A percentile compares a stretch with the other conserved stretches of the same genome.
Evolutionary conservation across 2,888 invertebrate genomes (phyloP).

Genomic region (Dryadula phaetusa): DNA sequence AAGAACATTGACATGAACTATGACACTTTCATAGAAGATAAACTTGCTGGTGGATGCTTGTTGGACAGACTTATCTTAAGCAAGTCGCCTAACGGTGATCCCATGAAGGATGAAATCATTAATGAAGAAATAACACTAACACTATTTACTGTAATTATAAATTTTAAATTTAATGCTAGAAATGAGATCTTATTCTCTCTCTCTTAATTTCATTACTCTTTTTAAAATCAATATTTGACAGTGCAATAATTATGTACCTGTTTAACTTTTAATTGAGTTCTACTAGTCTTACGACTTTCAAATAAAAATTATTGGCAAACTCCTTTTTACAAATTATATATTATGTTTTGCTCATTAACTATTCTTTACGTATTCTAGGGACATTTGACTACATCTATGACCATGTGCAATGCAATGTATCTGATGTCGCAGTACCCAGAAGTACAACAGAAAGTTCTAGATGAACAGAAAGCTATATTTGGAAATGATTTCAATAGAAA

Average conservation of each 20-base stretch:
- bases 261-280: too few species aligned
- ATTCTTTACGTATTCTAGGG: slow-evolving; percentile 46
- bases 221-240: neutral
- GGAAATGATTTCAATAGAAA: slow-evolving; percentile 48
- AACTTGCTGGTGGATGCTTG: slow-evolving; percentile 48
- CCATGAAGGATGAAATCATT: slow-evolving; percentile 52
- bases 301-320: too few species aligned
- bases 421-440: slow-evolving; percentile 53
- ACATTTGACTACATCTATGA: slow-evolving; percentile 55
- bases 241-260: neutral
- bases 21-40: slow-evolving; percentile 46
- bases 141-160: slow-evolving; percentile 52
- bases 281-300: too few species aligned
- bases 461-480: slow-evolving; percentile 53
- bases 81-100: slow-evolving; percentile 49
- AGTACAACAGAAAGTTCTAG: slow-evolving; percentile 51
- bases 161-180: neutral
- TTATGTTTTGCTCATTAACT: too few species aligned
- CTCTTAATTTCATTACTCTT: neutral
- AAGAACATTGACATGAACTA: slow-evolving; percentile 45
- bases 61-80: slow-evolving; percentile 53
- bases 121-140: slow-evolving; percentile 55
- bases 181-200: too few species aligned
- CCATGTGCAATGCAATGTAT: slow-evolving; percentile 53
- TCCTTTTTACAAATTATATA: too few species aligned